Percentiles rank a stretch among this genome's conserved stretches.
These are phyloP conservation scores for Chanos chanos DNA, from an alignment of 2,797 vertebrate genomes.

Conservation along the genomic window DNA sequence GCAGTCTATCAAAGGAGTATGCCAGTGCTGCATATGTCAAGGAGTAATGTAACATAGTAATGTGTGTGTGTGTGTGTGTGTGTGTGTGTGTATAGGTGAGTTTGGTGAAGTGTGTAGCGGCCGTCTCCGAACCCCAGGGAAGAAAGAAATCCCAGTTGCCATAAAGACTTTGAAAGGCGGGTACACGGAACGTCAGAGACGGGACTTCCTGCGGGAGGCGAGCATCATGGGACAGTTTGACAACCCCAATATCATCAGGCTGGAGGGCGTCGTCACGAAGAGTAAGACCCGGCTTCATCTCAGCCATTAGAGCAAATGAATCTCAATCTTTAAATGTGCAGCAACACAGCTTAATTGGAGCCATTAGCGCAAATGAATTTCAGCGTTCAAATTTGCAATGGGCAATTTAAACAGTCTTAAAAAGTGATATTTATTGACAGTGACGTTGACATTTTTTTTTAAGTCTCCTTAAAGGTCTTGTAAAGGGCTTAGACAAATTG, in stretches of 20 bases:
- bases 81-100: conserved; percentile 82
- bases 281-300: conserved; percentile 82
- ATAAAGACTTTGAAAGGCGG: conserved; percentile 98
- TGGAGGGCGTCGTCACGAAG: conserved; percentile 96
- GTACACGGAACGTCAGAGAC: conserved; percentile 87
- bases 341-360: too few species aligned
- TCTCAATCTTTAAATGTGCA: too few species aligned
- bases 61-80: not conserved
- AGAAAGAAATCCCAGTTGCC: conserved; percentile 89
- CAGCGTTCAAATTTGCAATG: too few species aligned
- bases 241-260: conserved; percentile 91
- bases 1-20: not conserved
- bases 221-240: conserved; percentile 98
- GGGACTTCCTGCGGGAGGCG: conserved; percentile 93
- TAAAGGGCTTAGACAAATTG: too few species aligned
- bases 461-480: too few species aligned
- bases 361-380: too few species aligned
- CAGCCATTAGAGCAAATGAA: too few species aligned
- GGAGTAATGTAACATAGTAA: not conserved
- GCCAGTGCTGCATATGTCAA: not conserved
- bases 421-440: too few species aligned
- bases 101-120: conserved; percentile 98
- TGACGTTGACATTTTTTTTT: too few species aligned
- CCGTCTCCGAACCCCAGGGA: conserved; percentile 84
- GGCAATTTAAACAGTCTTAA: too few species aligned